Base-by-base conservation (phyloP, 2,113 vertebrate species). In the Microtus pennsylvanicus region DNA sequence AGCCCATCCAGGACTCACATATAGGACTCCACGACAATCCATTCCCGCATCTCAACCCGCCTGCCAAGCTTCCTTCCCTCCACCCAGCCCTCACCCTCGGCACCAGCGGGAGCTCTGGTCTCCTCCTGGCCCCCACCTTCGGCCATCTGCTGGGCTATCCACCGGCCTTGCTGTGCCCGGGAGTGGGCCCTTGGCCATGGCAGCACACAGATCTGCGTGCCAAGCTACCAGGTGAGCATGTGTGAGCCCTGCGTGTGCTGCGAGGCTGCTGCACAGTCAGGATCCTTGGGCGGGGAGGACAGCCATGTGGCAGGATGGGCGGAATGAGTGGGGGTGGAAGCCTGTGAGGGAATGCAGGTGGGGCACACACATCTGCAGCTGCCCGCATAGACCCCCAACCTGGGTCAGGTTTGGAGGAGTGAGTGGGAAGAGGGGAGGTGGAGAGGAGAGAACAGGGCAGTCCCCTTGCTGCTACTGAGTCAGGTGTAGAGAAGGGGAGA, bases 111-210 rank as follows among this genome's bases (percentile, higher is more conserved):
- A 90, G 67, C 67, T 89, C 90, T 88, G 87, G 3, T 96, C 72
- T 70, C 50, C 55, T 85, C 81, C 95, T 3, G 35, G 78, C 92
- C 94, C 95, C 95, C 90, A 26, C 96, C 55, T 91, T 47, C 90
- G 42, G 33, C 97, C 97, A 98, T 97, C 98, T 98, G 96, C 96
- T 85, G 28, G 96, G 89, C 97, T 19, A 0, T 12, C 80, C 72
- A 2, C 85, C 81, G 90, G 86, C 93, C 93, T 88, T 22, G 14
- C 97, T 21, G 75, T 93, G 42, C 72, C 78, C 42, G 1, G 86
- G 95, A 91, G 90, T 19, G 94, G 97, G 98, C 98, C 97, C 8
- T 0, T 2, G 11, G 97, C 97, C 96, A 97, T 13, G 85, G 87
- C 92, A 95, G 94, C 94, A 95, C 94, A 89, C 28, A 7, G 96